phyloP scores from a whole-genome alignment of 2,113 vertebrate genomes.

The Cyanoramphus novaezelandiae region DNA sequence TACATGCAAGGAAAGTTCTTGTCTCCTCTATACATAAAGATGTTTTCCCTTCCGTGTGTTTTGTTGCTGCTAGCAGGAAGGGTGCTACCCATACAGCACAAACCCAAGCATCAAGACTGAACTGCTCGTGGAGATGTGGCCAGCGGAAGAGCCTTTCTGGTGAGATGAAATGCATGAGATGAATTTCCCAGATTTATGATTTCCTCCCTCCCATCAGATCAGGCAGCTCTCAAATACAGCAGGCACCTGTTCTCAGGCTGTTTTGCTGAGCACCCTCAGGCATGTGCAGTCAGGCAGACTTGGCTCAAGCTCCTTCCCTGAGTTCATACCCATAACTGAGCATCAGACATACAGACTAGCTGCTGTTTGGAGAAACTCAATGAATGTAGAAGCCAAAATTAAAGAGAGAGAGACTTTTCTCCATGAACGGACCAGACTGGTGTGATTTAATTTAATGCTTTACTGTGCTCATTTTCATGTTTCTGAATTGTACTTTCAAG shows the following conservation, averaged over 20 bases:
- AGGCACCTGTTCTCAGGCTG: constrained; percentile 8
- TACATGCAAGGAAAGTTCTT: not conserved
- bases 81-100: not conserved
- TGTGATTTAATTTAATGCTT: constrained; percentile 31
- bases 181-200: not conserved
- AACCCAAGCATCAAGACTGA: not conserved
- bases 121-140: rapidly evolving
- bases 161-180: not conserved
- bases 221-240: not conserved
- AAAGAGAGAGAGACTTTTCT: not conserved
- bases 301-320: not conserved
- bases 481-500: constrained; percentile 18
- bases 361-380: not conserved
- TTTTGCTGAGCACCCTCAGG: not conserved
- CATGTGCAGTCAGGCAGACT: not conserved
- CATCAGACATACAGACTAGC: not conserved
- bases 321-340: not conserved
- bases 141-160: not conserved
- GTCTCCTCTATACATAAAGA: not conserved
- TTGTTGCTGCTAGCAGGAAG: not conserved
- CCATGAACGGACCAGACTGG: not conserved
- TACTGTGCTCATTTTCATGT: not conserved
- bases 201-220: not conserved
- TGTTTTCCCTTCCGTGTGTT: not conserved
- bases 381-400: not conserved